A percentile compares a stretch with the other conserved stretches of the same genome.
Conservation (phyloP, 2,797 vertebrate species). For the Dicrostonyx torquatus region DNA sequence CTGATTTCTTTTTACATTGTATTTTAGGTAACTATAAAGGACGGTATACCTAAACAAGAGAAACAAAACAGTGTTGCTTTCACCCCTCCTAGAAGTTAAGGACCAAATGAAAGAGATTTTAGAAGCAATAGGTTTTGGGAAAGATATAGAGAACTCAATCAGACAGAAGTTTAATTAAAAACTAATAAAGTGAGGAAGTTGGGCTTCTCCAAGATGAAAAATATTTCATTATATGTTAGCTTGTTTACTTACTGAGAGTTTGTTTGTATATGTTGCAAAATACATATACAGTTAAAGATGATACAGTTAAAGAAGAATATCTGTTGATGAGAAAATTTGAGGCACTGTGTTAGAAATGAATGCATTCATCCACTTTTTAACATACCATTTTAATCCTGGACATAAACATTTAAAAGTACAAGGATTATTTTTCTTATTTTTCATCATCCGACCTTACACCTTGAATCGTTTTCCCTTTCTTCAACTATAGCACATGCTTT, state of each 20-base stretch:
- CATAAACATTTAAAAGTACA: not conserved
- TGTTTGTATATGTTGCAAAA: not conserved
- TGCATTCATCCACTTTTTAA: constrained; percentile 6
- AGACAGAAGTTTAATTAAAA: constrained; percentile 81
- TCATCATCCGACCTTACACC: not conserved
- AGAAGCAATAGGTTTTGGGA: constrained; percentile 59
- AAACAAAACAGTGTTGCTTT: constrained; percentile 36
- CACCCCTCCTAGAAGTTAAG: not conserved
- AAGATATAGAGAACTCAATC: constrained; percentile 75
- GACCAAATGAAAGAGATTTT: constrained; percentile 52
- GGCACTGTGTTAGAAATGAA: not conserved
- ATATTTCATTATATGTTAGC: constrained; percentile 68
- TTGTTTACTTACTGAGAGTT: constrained; percentile 63
- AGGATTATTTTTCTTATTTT: not conserved
- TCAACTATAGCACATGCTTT: not conserved
- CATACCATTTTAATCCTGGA: not conserved
- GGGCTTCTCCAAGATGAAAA: constrained; percentile 70
- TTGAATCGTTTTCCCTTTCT: not conserved
- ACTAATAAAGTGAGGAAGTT: constrained; percentile 78
- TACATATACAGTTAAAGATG: not conserved
- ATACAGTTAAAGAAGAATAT: constrained; percentile 37
- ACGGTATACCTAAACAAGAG: not conserved
- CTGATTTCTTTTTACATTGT: constrained; percentile 24
- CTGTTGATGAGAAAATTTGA: constrained; percentile 4
- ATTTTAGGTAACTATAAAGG: constrained; percentile 42